Evolutionary conservation across 2,888 invertebrate genomes (phyloP), one percentile per base, ranked within the genome.

Genomic region (Phymatocera aterrima): DNA sequence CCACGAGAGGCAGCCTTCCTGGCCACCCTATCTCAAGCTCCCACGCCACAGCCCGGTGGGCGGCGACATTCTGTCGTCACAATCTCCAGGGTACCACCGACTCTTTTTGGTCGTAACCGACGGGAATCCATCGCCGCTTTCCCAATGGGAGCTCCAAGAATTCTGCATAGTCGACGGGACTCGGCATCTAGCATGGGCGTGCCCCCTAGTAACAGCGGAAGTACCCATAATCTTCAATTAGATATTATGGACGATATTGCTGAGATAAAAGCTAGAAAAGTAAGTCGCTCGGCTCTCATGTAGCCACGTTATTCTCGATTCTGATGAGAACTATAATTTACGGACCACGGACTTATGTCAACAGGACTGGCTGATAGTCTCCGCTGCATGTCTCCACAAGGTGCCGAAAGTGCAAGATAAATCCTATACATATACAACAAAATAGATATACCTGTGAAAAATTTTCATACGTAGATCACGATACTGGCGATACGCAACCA

Each of bases 231-330:
- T 87, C 92, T 97, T 6, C 96, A 96, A 88, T 91, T 97, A 84
- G 97, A 97, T 87, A 96, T 97, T 83, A 96, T 97, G 96, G 97
- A 97, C 85, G 96, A 97, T 87, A 97, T 97, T 81, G 95, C 96
- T 15, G 91, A 91, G 81, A 90, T 91, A 57, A 92, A 91, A 82
- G 94, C 95, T 86, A 93, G 96, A 72, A 96, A 96, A 85, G 91
- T 90, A 54, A 82, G 84, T 79, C 37, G 18, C 28, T 12, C 72
- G 34, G 18, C 3, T n/a, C n/a, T n/a, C n/a, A n/a, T 1, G 12
- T 46, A 46, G 21, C 21, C 24, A 24, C 37, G 43, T 43, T n/a
- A n/a, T n/a, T n/a, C n/a, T n/a, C n/a, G n/a, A n/a, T n/a, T n/a
- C n/a, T n/a, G n/a, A n/a, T n/a, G n/a, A n/a, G n/a, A n/a, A n/a